Evolutionary conservation across 2,888 invertebrate genomes (phyloP).

Genomic region (Eupithecia subumbrata): DNA sequence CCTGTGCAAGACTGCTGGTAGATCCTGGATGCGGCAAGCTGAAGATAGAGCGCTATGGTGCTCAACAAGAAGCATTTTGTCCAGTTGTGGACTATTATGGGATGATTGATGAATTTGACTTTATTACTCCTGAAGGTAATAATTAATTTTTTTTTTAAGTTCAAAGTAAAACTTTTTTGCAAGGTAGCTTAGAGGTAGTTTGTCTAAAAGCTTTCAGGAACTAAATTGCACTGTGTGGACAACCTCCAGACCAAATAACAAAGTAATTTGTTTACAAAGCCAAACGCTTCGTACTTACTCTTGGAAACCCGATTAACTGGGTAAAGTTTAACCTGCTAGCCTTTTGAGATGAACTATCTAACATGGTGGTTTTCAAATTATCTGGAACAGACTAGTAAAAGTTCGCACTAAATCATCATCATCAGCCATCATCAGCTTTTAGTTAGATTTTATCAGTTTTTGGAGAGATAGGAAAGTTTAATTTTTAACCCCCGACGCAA

Average conservation of each 20-base stretch:
- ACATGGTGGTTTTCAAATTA: background rate
- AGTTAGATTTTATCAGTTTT: too few relatives aligned
- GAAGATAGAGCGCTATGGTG: too few relatives aligned
- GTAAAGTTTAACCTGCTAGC: background rate
- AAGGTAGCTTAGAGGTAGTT: background rate
- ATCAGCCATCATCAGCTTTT: background rate
- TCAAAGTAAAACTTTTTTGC: background rate
- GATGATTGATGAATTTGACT: too few relatives aligned
- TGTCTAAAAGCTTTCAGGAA: background rate
- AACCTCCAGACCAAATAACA: background rate
- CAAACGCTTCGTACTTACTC: background rate
- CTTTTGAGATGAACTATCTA: background rate
- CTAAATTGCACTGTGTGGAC: background rate
- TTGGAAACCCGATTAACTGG: background rate
- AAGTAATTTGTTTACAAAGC: constrained; percentile 2
- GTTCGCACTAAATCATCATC: background rate
- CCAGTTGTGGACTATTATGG: too few relatives aligned
- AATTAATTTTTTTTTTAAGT: too few relatives aligned
- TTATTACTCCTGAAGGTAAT: too few relatives aligned
- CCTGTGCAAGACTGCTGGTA: too few relatives aligned
- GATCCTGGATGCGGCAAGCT: too few relatives aligned
- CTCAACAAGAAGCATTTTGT: too few relatives aligned
- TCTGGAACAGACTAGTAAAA: background rate
- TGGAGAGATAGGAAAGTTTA: too few relatives aligned
- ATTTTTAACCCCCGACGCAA: too few relatives aligned